phyloP scores from a whole-genome alignment of 2,797 vertebrate genomes.

The Rhinichthys osculus region DNA sequence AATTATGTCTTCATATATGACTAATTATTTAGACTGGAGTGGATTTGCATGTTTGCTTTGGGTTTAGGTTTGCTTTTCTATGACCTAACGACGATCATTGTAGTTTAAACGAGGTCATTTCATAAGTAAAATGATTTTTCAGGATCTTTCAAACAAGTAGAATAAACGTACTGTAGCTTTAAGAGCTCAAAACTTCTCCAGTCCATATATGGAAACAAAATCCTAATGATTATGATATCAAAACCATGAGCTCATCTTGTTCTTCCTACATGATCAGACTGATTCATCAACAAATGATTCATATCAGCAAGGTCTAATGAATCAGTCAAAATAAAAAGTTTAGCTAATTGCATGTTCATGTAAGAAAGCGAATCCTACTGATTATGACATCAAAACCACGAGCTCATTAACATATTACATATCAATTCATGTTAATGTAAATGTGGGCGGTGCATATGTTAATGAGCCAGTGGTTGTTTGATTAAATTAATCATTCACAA shows the following conservation, averaged over 20 bases:
- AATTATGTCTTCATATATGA: background rate
- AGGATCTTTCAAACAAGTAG: background rate
- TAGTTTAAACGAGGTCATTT: background rate
- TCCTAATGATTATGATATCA: background rate
- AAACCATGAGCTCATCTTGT: background rate
- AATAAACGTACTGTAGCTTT: background rate
- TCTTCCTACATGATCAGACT: background rate
- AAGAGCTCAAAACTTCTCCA: background rate
- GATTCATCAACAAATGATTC: background rate
- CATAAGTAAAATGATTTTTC: background rate
- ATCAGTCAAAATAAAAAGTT: background rate
- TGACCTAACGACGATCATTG: background rate
- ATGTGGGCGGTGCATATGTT: background rate
- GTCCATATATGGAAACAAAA: background rate
- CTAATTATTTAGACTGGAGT: constrained; percentile 18
- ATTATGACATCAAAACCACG: background rate
- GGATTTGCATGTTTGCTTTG: constrained; percentile 1
- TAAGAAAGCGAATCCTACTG: background rate
- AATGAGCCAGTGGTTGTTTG: too few relatives aligned
- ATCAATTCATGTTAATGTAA: background rate
- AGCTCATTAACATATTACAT: background rate
- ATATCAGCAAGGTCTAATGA: background rate
- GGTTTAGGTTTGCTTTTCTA: constrained; percentile 5
- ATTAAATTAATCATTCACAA: background rate
- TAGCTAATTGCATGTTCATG: background rate